A percentile compares a stretch with the other conserved stretches of the same genome.
Conservation (phyloP, 2,113 vertebrate species). For the Jacana jacana region DNA sequence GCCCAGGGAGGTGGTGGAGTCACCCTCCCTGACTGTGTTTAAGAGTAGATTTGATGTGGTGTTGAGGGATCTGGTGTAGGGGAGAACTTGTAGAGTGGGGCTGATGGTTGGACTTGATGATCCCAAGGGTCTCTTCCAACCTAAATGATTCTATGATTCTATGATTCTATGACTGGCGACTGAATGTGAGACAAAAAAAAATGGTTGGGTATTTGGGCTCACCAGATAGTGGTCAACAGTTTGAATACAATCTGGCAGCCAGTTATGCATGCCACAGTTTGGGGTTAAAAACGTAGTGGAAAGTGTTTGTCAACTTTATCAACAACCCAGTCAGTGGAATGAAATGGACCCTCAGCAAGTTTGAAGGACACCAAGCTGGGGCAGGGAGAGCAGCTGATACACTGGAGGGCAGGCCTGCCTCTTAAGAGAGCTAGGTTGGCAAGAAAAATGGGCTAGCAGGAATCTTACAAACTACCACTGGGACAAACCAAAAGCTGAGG, state of each 20-base stretch:
- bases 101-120: no score
- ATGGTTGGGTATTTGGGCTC: not conserved
- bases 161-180: no score
- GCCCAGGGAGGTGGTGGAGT: no score
- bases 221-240: not conserved
- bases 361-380: not conserved
- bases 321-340: not conserved
- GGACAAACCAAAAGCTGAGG: not conserved
- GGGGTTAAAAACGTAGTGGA: not conserved
- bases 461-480: not conserved
- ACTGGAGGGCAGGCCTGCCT: not conserved
- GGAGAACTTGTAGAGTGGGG: no score
- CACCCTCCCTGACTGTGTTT: no score
- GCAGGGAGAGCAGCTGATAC: not conserved
- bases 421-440: accelerated
- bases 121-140: no score
- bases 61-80: no score
- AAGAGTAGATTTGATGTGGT: no score
- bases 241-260: not conserved
- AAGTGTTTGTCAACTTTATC: not conserved
- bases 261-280: not conserved
- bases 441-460: not conserved
- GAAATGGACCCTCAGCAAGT: not conserved
- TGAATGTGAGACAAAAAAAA: no score
- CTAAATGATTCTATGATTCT: no score